These are phyloP conservation scores for Yponomeuta sedellus DNA, from an alignment of 2,888 invertebrate genomes.

Conservation along the genomic window DNA sequence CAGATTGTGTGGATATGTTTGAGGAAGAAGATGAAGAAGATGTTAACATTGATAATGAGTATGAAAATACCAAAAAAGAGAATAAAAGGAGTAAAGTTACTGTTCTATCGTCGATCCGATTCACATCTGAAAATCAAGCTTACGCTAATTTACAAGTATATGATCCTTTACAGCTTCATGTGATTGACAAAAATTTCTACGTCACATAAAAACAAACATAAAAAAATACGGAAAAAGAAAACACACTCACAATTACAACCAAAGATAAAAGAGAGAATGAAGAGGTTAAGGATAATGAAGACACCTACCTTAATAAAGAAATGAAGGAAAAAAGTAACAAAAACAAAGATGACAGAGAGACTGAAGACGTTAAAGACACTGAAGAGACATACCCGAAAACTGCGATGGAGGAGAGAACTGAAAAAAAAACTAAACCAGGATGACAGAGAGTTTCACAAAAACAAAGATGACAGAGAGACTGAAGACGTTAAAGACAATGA, in stretches of 20 bases:
- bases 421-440: constrained; percentile 2
- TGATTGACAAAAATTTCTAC: constrained; percentile 5
- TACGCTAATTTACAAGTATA: too few species aligned
- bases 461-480: too few species aligned
- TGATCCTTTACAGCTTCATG: background rate
- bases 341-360: too few species aligned
- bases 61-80: too few species aligned
- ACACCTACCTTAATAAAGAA: background rate
- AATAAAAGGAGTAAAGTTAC: too few species aligned
- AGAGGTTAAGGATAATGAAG: constrained; percentile 1
- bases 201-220: constrained; percentile 3
- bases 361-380: too few species aligned
- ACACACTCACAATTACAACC: constrained; percentile 3
- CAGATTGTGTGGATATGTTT: too few species aligned
- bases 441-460: background rate
- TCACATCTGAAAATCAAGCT: too few species aligned
- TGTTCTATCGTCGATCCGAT: too few species aligned
- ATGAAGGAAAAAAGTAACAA: too few species aligned
- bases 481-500: background rate
- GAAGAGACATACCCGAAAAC: constrained; percentile 4
- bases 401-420: constrained; percentile 5
- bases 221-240: constrained; percentile 6
- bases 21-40: too few species aligned
- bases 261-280: background rate
- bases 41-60: too few species aligned